phyloP scores from a whole-genome alignment of 2,797 vertebrate species.

The Etheostoma nigrum region DNA sequence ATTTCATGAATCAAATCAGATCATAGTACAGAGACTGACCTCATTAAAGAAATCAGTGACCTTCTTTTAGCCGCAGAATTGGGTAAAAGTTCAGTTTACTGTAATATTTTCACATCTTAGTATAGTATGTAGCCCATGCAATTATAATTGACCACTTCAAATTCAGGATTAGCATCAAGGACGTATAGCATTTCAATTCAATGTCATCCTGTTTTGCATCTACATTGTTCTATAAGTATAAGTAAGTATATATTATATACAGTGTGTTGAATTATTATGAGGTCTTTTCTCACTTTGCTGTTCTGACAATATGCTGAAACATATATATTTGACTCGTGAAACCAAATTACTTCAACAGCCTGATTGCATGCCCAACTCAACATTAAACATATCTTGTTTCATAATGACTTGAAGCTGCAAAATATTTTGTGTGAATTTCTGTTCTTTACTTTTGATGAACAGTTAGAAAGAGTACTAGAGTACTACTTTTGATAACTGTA shows the following conservation, averaged over 20 bases:
- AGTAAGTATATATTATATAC: too few species aligned
- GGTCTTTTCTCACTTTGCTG: constrained; percentile 1
- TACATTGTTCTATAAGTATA: background rate
- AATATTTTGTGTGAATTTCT: background rate
- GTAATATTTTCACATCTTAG: constrained; percentile 23
- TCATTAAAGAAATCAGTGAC: constrained; percentile 36
- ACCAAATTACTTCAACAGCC: constrained; percentile 5
- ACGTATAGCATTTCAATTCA: background rate
- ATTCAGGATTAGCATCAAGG: constrained; percentile 40
- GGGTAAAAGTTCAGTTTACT: constrained; percentile 29
- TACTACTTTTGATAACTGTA: background rate
- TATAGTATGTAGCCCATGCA: constrained; percentile 10
- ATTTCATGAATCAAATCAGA: constrained; percentile 26
- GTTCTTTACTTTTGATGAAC: background rate
- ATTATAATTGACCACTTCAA: constrained; percentile 32
- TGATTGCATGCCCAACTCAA: background rate
- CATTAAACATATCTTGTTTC: background rate
- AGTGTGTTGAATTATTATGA: constrained; percentile 6
- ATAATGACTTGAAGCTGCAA: background rate
- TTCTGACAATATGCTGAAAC: background rate
- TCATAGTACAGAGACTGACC: constrained; percentile 16
- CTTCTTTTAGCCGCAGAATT: constrained; percentile 20
- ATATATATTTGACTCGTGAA: background rate
- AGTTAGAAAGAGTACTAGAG: background rate
- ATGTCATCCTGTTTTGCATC: constrained; percentile 30